Evolutionary conservation across 2,888 invertebrate species (phyloP), one percentile per base, ranked within the genome.

Genomic region (Nipponacmea schrenckii): DNA sequence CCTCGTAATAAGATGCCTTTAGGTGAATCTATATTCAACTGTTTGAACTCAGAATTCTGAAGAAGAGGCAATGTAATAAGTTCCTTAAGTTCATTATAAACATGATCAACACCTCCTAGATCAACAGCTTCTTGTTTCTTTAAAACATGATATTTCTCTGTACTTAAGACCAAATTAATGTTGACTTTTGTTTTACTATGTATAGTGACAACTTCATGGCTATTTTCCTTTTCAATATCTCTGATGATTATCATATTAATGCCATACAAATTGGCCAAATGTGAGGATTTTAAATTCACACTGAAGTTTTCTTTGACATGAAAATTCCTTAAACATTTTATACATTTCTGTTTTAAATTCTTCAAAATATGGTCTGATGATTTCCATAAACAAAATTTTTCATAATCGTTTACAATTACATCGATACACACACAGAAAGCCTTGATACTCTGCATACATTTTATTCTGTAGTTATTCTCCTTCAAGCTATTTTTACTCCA

Each of bases 1-100:
- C 87, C 87, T 65, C 79, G 73, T 5, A 87, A 74, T 20, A 86
- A 70, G 17, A 86, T 77, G 7, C 85, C 85, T n/a, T 73, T 70
- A 0, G 84, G 82, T 46, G 75, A 74, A 31, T 74, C 64, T 0
- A 79, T 50, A n/a, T 76, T 75, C 12, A 80, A 70, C 15, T 65
- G n/a, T 45, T 67, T 56, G 44, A 75, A 75, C 31, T 75, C 66
- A 8, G 68, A 65, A 15, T 67, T 70, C 15, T 75, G 62, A 14
- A 70, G 64, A 24, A 76, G 70, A 10, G 81, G 81, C 8, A 83
- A 68, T 17, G 72, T 69, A 8, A 86, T 56, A 4, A 85, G 67
- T n/a, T 83, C 83, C 62, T 68, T 69, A 10, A 86, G 71, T 66
- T 80, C 74, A 10, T 74, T 31, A 12, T 77, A 67, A 17, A 81